Conservation (phyloP, 1,140 invertebrate genomes). For the Lysiphlebus fabarum region DNA sequence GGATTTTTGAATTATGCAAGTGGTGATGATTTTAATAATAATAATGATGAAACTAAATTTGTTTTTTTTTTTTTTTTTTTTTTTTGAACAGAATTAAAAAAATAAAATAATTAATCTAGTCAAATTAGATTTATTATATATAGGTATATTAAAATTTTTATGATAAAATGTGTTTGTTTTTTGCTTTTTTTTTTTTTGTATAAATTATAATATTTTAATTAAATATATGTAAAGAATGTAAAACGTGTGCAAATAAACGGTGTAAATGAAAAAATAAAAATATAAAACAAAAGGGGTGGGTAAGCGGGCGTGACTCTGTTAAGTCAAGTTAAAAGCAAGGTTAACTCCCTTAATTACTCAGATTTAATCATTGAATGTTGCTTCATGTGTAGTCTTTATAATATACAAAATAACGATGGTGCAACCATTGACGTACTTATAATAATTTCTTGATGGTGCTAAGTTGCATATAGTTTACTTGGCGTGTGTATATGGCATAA, state of each 20-base stretch:
- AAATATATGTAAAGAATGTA: too few species aligned
- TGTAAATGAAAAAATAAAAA: constrained; percentile 34
- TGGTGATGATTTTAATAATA: too few species aligned
- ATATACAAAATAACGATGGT: background rate
- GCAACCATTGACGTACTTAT: too few species aligned
- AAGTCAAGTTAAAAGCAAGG: constrained; percentile 54
- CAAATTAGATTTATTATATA: too few species aligned
- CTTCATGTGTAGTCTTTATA: background rate
- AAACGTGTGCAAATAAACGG: constrained; percentile 44
- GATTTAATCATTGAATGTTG: constrained; percentile 36
- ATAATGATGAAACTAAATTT: too few species aligned
- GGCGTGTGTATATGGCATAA: too few species aligned
- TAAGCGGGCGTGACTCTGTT: constrained; percentile 56
- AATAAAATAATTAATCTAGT: too few species aligned
- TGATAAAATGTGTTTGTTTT: constrained; percentile 7
- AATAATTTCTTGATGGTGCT: too few species aligned
- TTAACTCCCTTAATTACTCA: constrained; percentile 54
- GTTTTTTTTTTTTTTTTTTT: too few species aligned
- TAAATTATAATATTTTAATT: constrained; percentile 28
- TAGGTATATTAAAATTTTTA: too few species aligned
- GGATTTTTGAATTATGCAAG: background rate
- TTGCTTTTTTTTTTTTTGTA: background rate
- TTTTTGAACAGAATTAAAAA: too few species aligned
- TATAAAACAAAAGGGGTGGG: constrained; percentile 43
- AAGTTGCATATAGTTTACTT: too few species aligned